Base-by-base conservation (phyloP, 2,797 vertebrate genomes). In the Notolabrus celidotus region DNA sequence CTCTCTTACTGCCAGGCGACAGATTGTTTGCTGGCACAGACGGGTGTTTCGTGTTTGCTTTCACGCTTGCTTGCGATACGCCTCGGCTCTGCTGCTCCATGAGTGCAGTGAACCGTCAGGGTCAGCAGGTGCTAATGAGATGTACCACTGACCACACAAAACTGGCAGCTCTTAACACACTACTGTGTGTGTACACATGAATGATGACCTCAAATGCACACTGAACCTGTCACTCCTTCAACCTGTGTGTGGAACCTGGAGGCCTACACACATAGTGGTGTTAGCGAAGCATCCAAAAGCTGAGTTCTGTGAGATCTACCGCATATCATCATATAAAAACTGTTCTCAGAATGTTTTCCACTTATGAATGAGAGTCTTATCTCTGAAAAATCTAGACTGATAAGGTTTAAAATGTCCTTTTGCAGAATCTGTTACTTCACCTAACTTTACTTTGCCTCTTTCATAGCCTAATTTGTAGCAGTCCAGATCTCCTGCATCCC, bases 81-180 rank as follows among this genome's bases (percentile, higher is more conserved):
- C 50, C 16, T 11, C 38, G 0, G 61, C 61, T 79, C 71, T 56
- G 50, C 63, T 56, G 42, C 72, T 53, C 77, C 1, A 4, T 69
- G 65, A 83, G 59, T 31, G 57, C 39, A 39, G 57, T 59, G 65
- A 80, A 69, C 59, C 56, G 25, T 50, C 65, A 20, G 39, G 72
- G 69, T 86, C 71, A 84, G 67, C 66, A 71, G 80, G 81, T 86
- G 79, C 79, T 84, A 86, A 84, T 86, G 78, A 85, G 65, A 77
- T 76, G 77, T 79, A 60, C 73, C 64, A 31, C 54, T 80, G 77
- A 86, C 78, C 87, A 79, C 80, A 80, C 80, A 68, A 63, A n/a
- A 49, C 67, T 31, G 20, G 74, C 77, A 34, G 63, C 59, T 75
- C 34, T 77, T 71, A 64, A 83, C 78, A 83, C 62, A 52, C 42